phyloP scores from a whole-genome alignment of 2,797 vertebrate species.

The Oryzias dopingdopingensis region DNA sequence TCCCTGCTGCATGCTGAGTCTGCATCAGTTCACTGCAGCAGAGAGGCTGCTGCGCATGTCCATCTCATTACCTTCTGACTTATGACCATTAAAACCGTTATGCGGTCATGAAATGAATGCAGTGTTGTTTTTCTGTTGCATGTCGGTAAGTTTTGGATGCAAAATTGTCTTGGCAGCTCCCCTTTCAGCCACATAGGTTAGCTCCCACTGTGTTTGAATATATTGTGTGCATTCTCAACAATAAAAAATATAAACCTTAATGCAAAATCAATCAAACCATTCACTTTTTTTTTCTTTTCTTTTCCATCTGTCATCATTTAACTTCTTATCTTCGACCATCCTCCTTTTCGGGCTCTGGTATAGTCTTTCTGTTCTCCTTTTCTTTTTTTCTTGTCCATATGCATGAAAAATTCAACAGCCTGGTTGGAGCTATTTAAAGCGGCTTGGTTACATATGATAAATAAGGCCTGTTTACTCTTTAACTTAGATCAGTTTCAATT shows the following conservation, averaged over 20 bases:
- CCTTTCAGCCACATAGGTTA: slow-evolving; percentile 11
- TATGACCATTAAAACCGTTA: not conserved
- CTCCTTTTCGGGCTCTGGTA: not conserved
- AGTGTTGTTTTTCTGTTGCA: not conserved
- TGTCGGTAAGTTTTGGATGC: not conserved
- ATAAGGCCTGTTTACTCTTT: slow-evolving; percentile 3
- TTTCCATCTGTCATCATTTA: not conserved
- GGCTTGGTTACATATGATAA: not conserved
- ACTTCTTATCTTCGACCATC: slow-evolving; percentile 3
- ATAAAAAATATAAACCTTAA: not conserved
- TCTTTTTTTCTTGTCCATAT: not conserved
- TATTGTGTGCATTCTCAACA: not conserved
- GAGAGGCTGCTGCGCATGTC: slow-evolving; percentile 9
- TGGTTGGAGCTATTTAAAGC: slow-evolving; percentile 30
- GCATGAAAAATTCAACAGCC: slow-evolving; percentile 39
- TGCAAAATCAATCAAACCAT: slow-evolving; percentile 1
- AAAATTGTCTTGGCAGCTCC: not conserved
- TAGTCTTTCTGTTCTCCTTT: not conserved
- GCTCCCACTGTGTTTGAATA: not conserved
- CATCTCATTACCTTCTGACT: not conserved
- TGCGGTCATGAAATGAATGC: slow-evolving; percentile 2
- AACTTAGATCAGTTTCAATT: slow-evolving; percentile 6
- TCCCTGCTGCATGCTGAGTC: slow-evolving; percentile 21
- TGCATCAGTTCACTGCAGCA: slow-evolving; percentile 43
- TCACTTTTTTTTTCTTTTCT: not conserved